These are phyloP conservation scores for Malacosoma neustria DNA, from an alignment of 2,888 invertebrate species.

Conservation along the genomic window DNA sequence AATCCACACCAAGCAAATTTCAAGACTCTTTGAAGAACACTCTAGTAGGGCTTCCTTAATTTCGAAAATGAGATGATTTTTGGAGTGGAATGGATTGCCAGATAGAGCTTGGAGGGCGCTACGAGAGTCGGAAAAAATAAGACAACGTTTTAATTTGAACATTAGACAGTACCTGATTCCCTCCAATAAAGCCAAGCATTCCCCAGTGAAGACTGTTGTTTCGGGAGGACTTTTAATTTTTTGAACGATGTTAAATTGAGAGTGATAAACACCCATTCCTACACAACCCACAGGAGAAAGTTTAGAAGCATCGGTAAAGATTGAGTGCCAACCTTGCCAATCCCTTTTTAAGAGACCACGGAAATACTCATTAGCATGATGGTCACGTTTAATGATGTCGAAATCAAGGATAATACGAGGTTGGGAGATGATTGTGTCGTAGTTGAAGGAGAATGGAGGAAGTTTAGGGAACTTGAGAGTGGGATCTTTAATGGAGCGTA, in stretches of 20 bases:
- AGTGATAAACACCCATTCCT: background rate
- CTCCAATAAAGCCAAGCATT: background rate
- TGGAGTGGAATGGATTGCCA: background rate
- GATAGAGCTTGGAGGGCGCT: slow-evolving; percentile 1
- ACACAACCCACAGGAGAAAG: background rate
- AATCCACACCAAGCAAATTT: slow-evolving; percentile 4
- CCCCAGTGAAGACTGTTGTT: slow-evolving; percentile 1
- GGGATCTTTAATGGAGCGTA: no score
- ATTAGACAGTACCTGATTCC: background rate
- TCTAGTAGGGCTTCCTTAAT: background rate
- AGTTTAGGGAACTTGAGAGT: no score
- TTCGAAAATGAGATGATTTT: background rate
- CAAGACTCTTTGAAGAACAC: background rate
- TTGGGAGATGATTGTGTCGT: no score
- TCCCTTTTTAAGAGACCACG: background rate
- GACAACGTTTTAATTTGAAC: background rate
- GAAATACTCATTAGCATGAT: background rate
- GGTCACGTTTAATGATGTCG: no score
- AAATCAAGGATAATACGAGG: no score
- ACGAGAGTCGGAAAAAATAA: background rate
- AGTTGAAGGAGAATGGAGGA: no score
- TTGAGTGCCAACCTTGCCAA: background rate
- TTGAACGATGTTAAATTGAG: background rate
- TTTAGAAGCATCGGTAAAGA: background rate
- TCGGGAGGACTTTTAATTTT: slow-evolving; percentile 1